Evolutionary conservation across 2,888 invertebrate genomes (phyloP), one percentile per base, ranked within the genome.

Genomic region (Rhabditoides inermis): DNA sequence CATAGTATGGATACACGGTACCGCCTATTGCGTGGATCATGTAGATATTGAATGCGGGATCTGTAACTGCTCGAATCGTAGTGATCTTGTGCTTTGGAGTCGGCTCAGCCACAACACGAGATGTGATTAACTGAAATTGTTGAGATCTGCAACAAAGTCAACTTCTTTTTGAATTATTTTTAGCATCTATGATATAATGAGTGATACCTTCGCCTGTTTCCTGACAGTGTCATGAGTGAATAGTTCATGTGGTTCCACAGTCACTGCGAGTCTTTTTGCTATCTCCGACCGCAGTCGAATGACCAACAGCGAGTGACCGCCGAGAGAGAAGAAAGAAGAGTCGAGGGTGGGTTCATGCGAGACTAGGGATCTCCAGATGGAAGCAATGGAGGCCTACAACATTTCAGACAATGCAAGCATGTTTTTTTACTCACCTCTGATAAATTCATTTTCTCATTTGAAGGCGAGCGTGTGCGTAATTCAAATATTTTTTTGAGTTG

Each of bases 1-100:
- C 56, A 49, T 68, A 73, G 45, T 69, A 73, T 12, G 73, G 69
- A 41, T 62, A 71, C 32, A 73, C 63, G 2, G 70, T 69, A 35
- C 73, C 73, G n/a, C 73, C 73, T 45, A 73, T 70, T 3, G 73
- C 71, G 46, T 72, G 72, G 27, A 69, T 63, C 18, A 65, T 52
- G 39, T 71, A 73, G 27, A 71, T 60, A 40, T 59, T 63, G 46
- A 60, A 52, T 6, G 52, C 61, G 4, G 65, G 53, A 12, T 56
- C 45, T 2, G 53, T 1, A 0, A 39, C 20, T 23, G 58, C 61
- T 49, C 65, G 40, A 10, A 67, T 52, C 25, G 55, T 53, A 0
- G 61, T 58, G 3, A 67, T 60, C 5, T 63, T 54, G 2, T 36
- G 28, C 10, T 30, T 18, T 20, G 7, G 12, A 12, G 46, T 30